phyloP scores from a whole-genome alignment of 2,113 vertebrate genomes.

The Hippocampus barbouri region DNA sequence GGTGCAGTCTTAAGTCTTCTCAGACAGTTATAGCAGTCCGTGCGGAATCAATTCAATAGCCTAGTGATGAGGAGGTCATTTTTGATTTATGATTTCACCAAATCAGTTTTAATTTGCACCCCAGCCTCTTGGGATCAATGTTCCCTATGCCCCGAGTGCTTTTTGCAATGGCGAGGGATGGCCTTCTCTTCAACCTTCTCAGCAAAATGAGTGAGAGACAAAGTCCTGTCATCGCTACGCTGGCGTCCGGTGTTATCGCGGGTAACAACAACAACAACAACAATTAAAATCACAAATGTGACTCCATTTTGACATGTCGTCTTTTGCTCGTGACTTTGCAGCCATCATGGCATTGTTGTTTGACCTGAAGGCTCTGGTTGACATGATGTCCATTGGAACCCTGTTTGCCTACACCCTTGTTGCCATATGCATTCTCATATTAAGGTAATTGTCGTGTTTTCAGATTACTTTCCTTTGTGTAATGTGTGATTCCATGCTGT shows the following conservation, averaged over 20 bases:
- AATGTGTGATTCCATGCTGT: not conserved
- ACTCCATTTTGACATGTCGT: not conserved
- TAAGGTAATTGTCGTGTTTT: slow-evolving; percentile 74
- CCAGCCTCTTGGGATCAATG: slow-evolving; percentile 88
- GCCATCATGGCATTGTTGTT: slow-evolving; percentile 88
- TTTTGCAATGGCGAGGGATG: slow-evolving; percentile 92
- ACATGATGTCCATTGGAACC: slow-evolving; percentile 95
- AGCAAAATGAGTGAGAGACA: slow-evolving; percentile 76
- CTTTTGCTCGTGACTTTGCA: slow-evolving; percentile 50
- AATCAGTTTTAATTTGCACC: not conserved
- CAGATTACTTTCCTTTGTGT: not conserved
- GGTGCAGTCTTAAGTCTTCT: too few species aligned
- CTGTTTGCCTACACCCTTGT: slow-evolving; percentile 93
- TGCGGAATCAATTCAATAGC: too few species aligned
- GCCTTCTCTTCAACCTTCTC: slow-evolving; percentile 84
- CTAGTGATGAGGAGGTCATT: not conserved
- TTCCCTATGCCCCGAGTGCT: slow-evolving; percentile 96
- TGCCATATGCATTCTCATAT: slow-evolving; percentile 88
- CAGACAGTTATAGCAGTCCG: too few species aligned
- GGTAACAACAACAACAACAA: slow-evolving; percentile 65
- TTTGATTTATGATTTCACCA: not conserved
- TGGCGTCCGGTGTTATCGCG: slow-evolving; percentile 79
- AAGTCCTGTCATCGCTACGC: slow-evolving; percentile 83
- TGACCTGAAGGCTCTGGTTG: slow-evolving; percentile 86
- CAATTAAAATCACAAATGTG: not conserved